A percentile compares a stretch with the other conserved stretches of the same genome.
phyloP scores from a whole-genome alignment of 2,113 vertebrate species.

The Hippocampus mohnikei region DNA sequence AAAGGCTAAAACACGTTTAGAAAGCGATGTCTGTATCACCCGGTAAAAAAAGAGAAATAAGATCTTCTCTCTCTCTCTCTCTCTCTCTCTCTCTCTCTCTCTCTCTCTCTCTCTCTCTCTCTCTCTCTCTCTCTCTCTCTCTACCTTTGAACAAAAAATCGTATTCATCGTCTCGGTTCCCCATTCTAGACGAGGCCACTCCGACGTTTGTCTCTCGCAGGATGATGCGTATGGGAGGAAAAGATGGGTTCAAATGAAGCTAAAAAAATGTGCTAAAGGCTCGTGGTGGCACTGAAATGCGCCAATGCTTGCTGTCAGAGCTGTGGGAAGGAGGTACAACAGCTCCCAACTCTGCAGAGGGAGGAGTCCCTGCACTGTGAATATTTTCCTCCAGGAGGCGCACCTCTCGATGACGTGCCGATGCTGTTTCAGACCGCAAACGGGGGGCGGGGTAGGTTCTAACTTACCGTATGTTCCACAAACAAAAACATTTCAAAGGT shows the following conservation, averaged over 20 bases:
- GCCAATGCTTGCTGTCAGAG: conserved; percentile 69
- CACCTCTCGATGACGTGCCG: conserved; percentile 29
- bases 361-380: conserved; percentile 65
- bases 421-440: not conserved
- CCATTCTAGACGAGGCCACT: conserved; percentile 75
- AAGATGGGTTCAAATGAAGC: conserved; percentile 33
- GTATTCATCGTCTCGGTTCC: conserved; percentile 83
- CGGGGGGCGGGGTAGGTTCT: not conserved
- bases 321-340: conserved; percentile 60
- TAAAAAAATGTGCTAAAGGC: conserved; percentile 44
- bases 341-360: conserved; percentile 70
- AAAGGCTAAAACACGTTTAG: conserved; percentile 17
- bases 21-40: conserved; percentile 27
- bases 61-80: conserved; percentile 24
- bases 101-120: too few relatives aligned
- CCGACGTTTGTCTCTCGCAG: conserved; percentile 55
- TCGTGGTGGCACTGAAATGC: conserved; percentile 61
- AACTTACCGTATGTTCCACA: not conserved
- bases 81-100: too few relatives aligned
- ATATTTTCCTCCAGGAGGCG: conserved; percentile 52
- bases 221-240: conserved; percentile 30
- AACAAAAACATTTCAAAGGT: too few relatives aligned
- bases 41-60: conserved; percentile 43
- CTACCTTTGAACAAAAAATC: conserved; percentile 85
- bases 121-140: conserved; percentile 4